A percentile compares a stretch with the other conserved stretches of the same genome.
These are phyloP conservation scores for Cremastinae sp. DNA, from an alignment of 2,888 invertebrate genomes.

Conservation along the genomic window DNA sequence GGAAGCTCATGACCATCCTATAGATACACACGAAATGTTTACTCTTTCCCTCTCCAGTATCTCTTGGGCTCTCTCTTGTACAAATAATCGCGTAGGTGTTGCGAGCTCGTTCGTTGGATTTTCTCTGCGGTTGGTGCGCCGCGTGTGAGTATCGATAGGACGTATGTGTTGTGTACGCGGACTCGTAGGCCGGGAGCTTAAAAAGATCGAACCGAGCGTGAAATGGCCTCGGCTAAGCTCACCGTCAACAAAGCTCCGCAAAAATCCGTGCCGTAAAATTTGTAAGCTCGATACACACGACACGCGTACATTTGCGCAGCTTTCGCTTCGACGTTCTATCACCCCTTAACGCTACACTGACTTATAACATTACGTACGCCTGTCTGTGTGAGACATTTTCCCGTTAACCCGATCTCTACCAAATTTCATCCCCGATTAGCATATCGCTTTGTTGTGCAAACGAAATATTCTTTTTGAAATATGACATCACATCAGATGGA, in stretches of 20 bases:
- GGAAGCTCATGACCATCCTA: slow-evolving; percentile 7
- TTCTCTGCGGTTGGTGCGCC: slow-evolving; percentile 14
- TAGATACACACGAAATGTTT: slow-evolving; percentile 34
- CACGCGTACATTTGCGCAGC: background rate
- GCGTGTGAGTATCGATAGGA: background rate
- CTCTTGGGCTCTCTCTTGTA: background rate
- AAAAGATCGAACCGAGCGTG: slow-evolving; percentile 37
- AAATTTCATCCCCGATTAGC: background rate
- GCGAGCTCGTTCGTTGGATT: slow-evolving; percentile 25
- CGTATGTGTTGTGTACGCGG: slow-evolving; percentile 2
- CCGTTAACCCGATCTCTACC: background rate
- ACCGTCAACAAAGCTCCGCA: slow-evolving; percentile 42
- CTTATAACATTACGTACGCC: slow-evolving; percentile 4
- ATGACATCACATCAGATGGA: no score
- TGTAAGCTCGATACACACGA: slow-evolving; percentile 38
- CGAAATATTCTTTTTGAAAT: no score
- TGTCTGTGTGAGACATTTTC: background rate
- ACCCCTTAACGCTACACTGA: slow-evolving; percentile 17
- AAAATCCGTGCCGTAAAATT: slow-evolving; percentile 48
- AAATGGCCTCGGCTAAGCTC: slow-evolving; percentile 50
- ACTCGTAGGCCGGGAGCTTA: slow-evolving; percentile 15
- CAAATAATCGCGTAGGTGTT: slow-evolving; percentile 32
- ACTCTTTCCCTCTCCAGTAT: background rate
- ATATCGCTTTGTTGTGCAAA: background rate
- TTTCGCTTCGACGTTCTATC: slow-evolving; percentile 29